A percentile compares a stretch with the other conserved stretches of the same genome.
phyloP scores from a whole-genome alignment of 2,113 vertebrate species.

The Laterallus jamaicensis region DNA sequence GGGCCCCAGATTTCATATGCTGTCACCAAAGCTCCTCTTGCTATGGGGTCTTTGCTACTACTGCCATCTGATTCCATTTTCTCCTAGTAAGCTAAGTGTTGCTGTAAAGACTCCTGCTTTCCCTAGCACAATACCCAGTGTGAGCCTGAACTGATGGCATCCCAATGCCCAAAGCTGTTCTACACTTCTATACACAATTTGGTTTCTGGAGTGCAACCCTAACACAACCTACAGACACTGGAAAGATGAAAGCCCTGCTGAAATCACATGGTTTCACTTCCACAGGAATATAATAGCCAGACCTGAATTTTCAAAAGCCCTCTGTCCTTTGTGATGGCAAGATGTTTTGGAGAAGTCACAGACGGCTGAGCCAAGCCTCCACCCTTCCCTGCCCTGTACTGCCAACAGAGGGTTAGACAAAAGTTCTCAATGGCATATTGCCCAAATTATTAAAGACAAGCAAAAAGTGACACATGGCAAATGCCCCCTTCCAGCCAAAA shows the following conservation, averaged over 20 bases:
- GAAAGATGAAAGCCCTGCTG: neutral
- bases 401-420: neutral
- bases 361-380: neutral
- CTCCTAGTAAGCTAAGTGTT: neutral
- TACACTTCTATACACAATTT: neutral
- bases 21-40: neutral
- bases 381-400: neutral
- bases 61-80: neutral
- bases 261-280: neutral
- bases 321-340: neutral
- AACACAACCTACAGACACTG: neutral
- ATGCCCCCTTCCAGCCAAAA: neutral
- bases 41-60: neutral
- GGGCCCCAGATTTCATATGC: neutral
- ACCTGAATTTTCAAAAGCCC: neutral
- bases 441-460: neutral
- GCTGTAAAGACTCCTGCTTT: neutral
- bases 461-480: neutral
- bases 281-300: neutral
- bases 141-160: neutral
- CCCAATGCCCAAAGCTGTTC: neutral
- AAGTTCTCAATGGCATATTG: neutral
- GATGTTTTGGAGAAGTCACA: neutral
- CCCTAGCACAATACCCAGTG: fast-evolving
- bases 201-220: neutral